Base-by-base conservation (phyloP, 1,140 invertebrate species). In the Neuroterus valhalla region DNA sequence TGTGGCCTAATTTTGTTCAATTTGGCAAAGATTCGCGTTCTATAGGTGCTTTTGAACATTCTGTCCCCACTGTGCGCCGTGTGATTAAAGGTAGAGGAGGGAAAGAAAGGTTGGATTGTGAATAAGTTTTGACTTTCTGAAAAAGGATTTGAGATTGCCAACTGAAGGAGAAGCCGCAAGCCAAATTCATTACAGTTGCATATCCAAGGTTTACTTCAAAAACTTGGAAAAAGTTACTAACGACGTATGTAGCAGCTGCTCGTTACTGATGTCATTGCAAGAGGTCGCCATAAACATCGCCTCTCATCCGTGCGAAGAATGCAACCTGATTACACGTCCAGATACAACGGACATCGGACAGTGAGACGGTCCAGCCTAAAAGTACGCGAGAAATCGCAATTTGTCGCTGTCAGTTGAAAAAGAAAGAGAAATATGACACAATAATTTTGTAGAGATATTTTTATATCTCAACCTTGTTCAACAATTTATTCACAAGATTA, bases 261-360 rank as follows among this genome's bases (percentile, higher is more conserved):
- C 79, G 76, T 88, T 88, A 88, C 86, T 82, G 82, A 86, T 87
- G 86, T 86, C 82, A 88, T 88, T 88, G 86, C 82, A 67, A 73
- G 82, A 81, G 78, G 78, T 79, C 84, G 84, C 83, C 78, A 84
- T 88, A 87, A 88, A 80, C 78, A 77, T 81, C 77, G 77, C 79
- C 74, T 82, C 62, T 74, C 75, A 68, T 74, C 48, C 72, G 66
- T 70, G 70, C 80, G 77, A 78, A 83, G 86, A 86, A 84, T 83
- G 83, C 86, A 76, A 81, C 77, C 80, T 80, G 86, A 88, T 87
- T 87, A 83, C 80, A 78, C 80, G 74, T 70, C 48, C 79, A 83
- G 86, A 84, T 82, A 82, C 42, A 70, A 44, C 70, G 21, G 14
- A 52, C 21, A n/a, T 26, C 26, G 52, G 67, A 43, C 44, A 72